Base-by-base conservation (phyloP, 2,888 invertebrate genomes). In the Strigamia transsilvanica region DNA sequence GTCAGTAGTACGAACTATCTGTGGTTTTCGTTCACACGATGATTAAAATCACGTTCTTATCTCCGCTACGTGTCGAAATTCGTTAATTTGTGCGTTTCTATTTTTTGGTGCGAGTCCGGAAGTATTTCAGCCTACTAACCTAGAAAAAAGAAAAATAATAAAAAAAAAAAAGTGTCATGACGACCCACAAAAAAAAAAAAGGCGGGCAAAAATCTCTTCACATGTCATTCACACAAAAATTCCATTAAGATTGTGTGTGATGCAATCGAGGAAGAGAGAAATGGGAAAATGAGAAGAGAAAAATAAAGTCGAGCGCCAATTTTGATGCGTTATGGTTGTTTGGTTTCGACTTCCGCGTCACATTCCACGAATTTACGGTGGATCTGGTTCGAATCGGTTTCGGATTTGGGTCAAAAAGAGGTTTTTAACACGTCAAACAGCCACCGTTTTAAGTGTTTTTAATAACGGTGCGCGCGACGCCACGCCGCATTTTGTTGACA, bases 201-300 rank as follows among this genome's bases (percentile, higher is more conserved):
- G 42, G 42, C 42, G 42, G 42, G 42, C 42, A 42, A 42, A 42
- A 42, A 42, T 42, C 42, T 42, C 42, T 42, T 42, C 51, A 18
- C 51, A 18, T 51, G 51, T 51, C 51, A 51, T 51, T 51, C 51
- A 51, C 51, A 51, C 18, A 51, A 66, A 66, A 66, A 66, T 27
- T 66, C 18, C 61, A 9, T 4, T 61, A 18, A 61, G 23, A 3
- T 3, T 15, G 12, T 15, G 12, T 18, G 23, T 61, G 18, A 61
- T 21, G 61, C 10, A 2, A 2, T 61, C 3, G 18, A 61, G 18
- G 61, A 61, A 18, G 61, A 61, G 23, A 18, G n/a, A 5, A 4
- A 21, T n/a, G 6, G 15, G 4, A 10, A 42, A 13, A 42, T 6
- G 2, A 2, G 15, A 10, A 42, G 42, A 2, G 42, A 13, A 42